Evolutionary conservation across 1,140 invertebrate genomes (phyloP).

Genomic region (Ruditapes philippinarum): DNA sequence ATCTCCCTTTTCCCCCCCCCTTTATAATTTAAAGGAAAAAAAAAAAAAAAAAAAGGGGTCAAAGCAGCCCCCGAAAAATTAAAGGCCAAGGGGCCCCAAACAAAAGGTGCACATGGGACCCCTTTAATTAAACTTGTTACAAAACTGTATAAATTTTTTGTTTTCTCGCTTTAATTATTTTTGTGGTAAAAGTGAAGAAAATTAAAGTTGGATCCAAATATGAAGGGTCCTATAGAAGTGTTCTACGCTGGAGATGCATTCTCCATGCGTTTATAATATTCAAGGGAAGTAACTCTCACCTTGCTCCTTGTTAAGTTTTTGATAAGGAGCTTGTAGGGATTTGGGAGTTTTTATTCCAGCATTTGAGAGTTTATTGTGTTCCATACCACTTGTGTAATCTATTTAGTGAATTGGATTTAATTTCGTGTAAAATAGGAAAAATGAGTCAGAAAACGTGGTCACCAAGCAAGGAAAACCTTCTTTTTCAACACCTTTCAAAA

Average conservation of each 20-base stretch:
- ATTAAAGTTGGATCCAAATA: neutral
- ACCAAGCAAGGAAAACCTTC: slow-evolving; percentile 54
- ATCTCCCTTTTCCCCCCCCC: too few relatives aligned
- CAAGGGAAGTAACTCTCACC: slow-evolving; percentile 62
- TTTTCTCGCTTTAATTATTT: too few relatives aligned
- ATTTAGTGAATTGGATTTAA: neutral
- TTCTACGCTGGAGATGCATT: neutral
- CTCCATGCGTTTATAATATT: slow-evolving; percentile 21
- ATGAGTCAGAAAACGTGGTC: slow-evolving; percentile 51
- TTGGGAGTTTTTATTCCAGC: slow-evolving; percentile 41
- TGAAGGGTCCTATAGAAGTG: slow-evolving; percentile 25
- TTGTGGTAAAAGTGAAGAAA: too few relatives aligned
- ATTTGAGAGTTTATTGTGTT: neutral
- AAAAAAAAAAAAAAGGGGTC: too few relatives aligned
- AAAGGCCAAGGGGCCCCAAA: too few relatives aligned
- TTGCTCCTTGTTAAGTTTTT: slow-evolving; percentile 63
- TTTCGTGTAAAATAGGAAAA: neutral
- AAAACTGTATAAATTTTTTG: too few relatives aligned
- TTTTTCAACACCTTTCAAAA: slow-evolving; percentile 27
- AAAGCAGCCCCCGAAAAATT: too few relatives aligned
- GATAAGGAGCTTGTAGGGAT: slow-evolving; percentile 54
- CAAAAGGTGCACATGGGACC: too few relatives aligned
- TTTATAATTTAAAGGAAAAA: too few relatives aligned
- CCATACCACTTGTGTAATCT: neutral
- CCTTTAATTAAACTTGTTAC: too few relatives aligned